These are phyloP conservation scores for Mus minutoides DNA, from an alignment of 2,797 vertebrate species.

Conservation along the genomic window DNA sequence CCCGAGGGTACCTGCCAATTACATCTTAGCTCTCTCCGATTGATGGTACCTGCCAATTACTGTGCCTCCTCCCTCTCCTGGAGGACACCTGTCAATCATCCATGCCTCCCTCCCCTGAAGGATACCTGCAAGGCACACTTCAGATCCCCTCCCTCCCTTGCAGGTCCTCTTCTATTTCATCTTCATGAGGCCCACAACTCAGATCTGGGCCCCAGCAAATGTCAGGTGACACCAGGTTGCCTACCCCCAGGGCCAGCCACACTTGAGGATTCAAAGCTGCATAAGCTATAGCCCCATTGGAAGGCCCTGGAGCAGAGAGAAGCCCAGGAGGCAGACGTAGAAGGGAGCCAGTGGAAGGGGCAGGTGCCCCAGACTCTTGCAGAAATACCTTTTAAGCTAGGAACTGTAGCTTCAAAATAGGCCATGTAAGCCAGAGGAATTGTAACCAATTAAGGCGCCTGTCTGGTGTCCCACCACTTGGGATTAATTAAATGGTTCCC, in stretches of 20 bases:
- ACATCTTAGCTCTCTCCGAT: neutral
- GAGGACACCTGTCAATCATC: neutral
- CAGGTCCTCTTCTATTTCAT: neutral
- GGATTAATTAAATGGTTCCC: slow-evolving; percentile 72
- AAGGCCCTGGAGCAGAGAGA: neutral
- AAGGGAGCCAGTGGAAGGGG: rapidly evolving
- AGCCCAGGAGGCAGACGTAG: neutral
- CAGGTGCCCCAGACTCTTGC: neutral
- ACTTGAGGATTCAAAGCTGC: neutral
- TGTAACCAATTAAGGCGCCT: slow-evolving; percentile 23
- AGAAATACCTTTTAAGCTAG: neutral
- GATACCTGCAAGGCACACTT: neutral
- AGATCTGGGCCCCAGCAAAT: neutral
- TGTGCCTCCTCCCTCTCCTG: neutral
- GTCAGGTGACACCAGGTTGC: neutral
- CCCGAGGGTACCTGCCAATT: neutral
- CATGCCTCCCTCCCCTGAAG: neutral
- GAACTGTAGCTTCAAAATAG: neutral
- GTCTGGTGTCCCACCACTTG: slow-evolving; percentile 56
- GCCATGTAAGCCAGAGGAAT: neutral
- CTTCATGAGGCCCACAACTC: neutral
- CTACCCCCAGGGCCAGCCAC: neutral
- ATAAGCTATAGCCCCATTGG: neutral
- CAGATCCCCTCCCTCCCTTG: no score
- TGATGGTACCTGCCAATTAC: neutral